Conservation (phyloP, 2,888 invertebrate genomes). For the Melinaea menophilus region DNA sequence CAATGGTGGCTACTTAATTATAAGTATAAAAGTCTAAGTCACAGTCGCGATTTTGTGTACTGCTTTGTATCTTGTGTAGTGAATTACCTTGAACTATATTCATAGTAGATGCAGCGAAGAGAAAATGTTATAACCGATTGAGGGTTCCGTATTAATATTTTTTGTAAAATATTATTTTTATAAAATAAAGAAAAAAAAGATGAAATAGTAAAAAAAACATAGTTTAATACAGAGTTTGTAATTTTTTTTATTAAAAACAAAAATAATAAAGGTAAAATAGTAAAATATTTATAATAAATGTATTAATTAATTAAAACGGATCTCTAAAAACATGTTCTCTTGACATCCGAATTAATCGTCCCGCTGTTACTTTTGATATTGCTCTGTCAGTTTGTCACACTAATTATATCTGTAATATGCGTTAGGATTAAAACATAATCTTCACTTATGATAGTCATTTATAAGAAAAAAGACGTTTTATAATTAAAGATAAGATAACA, state of each 20-base stretch:
- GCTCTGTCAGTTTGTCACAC: slow-evolving; percentile 31
- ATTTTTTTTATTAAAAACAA: too few relatives aligned
- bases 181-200: neutral
- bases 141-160: slow-evolving; percentile 11
- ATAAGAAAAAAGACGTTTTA: too few relatives aligned
- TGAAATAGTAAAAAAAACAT: neutral
- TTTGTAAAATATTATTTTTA: neutral
- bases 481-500: too few relatives aligned
- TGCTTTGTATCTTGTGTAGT: slow-evolving; percentile 38
- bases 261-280: too few relatives aligned
- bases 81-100: slow-evolving; percentile 50
- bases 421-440: neutral
- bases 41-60: slow-evolving; percentile 1
- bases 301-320: neutral
- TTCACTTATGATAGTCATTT: neutral
- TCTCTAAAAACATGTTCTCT: slow-evolving; percentile 16
- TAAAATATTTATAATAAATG: neutral
- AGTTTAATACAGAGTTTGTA: too few relatives aligned
- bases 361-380: slow-evolving; percentile 34
- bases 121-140: slow-evolving; percentile 29
- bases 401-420: slow-evolving; percentile 26
- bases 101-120: slow-evolving; percentile 27
- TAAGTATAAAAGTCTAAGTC: neutral
- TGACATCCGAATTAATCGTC: slow-evolving; percentile 42
- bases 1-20: too few relatives aligned